Evolutionary conservation across 64 coral and sea anemone genomes (phyloP).

Genomic region (Platygyra sinensis): DNA sequence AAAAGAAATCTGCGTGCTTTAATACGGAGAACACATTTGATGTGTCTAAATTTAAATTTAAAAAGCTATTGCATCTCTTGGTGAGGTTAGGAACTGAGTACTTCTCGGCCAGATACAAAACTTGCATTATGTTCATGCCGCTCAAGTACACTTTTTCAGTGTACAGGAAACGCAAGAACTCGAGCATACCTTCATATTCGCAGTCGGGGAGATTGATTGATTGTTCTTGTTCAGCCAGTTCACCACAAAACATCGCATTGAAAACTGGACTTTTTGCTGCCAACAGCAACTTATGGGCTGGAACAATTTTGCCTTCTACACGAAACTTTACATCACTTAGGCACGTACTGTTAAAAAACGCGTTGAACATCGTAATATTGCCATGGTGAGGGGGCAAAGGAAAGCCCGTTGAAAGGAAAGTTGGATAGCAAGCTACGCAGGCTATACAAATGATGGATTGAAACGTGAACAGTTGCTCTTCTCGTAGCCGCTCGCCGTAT

Average conservation of each 20-base stretch:
- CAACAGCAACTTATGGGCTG: neutral
- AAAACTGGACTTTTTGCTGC: neutral
- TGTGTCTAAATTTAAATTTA: constrained; percentile 17
- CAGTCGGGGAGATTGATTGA: constrained; percentile 44
- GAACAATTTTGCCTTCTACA: neutral
- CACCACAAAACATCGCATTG: constrained; percentile 12
- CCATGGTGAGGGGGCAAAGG: no score
- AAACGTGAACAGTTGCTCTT: no score
- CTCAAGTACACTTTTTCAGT: constrained; percentile 34
- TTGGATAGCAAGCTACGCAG: no score
- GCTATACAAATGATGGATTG: no score
- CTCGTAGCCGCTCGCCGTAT: no score
- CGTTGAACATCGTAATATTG: no score
- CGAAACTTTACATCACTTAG: no score
- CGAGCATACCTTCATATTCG: constrained; percentile 44
- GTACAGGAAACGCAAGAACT: constrained; percentile 51
- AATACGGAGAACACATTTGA: constrained; percentile 56
- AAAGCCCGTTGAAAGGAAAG: no score
- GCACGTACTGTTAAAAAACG: no score
- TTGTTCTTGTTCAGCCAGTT: constrained; percentile 47
- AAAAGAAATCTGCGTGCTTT: neutral
- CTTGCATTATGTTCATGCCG: constrained; percentile 42
- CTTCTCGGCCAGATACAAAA: constrained; percentile 50
- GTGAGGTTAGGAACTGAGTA: constrained; percentile 33
- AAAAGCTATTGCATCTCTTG: constrained; percentile 21